Conservation (phyloP, 2,888 invertebrate species). For the Pseudococcus jackbeardsleyi region DNA sequence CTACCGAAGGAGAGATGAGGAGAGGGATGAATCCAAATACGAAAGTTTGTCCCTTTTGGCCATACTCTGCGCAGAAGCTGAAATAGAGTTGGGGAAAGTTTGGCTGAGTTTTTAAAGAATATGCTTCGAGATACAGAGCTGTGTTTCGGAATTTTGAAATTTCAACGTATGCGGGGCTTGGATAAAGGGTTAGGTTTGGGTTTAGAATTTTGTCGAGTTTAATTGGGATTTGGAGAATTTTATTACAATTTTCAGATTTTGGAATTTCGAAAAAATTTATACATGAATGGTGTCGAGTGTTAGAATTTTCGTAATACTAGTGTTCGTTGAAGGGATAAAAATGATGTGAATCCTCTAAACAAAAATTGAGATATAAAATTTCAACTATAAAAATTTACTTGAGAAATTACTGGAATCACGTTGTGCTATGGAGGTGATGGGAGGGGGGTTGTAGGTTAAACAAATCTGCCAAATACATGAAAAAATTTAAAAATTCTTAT, state of each 20-base stretch:
- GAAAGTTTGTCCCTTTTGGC: background rate
- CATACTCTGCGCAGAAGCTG: background rate
- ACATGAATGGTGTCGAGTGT: no score
- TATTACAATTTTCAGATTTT: background rate
- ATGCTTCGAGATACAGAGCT: background rate
- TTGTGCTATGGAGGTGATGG: no score
- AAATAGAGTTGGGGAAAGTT: background rate
- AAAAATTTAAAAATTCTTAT: no score
- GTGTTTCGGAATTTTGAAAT: background rate
- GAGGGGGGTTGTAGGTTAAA: no score
- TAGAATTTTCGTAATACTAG: no score
- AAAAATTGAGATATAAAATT: no score
- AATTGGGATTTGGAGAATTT: background rate
- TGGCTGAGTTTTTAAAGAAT: background rate
- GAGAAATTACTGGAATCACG: no score
- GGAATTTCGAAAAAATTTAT: no score
- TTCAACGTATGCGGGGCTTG: background rate
- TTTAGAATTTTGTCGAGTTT: background rate
- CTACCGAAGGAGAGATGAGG: background rate
- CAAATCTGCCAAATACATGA: no score
- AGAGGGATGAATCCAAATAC: background rate
- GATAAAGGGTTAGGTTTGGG: background rate
- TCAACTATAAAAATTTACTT: no score
- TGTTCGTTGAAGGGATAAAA: no score
- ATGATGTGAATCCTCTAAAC: no score